A percentile compares a stretch with the other conserved stretches of the same genome.
Evolutionary conservation across 2,797 vertebrate species (phyloP).

Genomic region (Squalus acanthias): DNA sequence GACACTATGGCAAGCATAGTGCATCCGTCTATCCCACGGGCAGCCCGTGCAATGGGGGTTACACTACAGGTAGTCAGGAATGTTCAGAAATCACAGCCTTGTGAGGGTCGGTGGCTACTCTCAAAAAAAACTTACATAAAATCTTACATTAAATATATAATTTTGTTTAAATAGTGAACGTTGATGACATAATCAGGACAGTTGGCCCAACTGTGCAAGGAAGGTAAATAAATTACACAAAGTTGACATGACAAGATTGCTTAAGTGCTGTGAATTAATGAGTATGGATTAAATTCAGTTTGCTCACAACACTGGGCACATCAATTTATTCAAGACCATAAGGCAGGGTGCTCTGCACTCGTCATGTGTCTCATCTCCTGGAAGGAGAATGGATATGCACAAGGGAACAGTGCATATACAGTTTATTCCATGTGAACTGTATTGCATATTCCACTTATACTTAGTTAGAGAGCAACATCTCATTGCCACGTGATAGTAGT

Average conservation of each 20-base stretch:
- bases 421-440: background rate
- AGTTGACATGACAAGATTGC: background rate
- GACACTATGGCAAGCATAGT: no score
- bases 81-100: no score
- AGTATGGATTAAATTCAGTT: background rate
- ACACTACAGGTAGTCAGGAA: no score
- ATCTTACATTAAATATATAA: background rate
- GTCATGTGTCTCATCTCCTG: background rate
- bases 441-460: background rate
- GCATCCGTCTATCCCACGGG: no score
- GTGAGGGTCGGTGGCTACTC: no score
- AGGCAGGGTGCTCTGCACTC: background rate
- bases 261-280: background rate
- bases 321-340: background rate
- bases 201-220: background rate
- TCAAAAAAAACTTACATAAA: background rate
- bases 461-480: background rate
- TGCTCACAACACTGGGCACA: background rate
- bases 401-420: background rate
- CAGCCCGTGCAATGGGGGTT: no score
- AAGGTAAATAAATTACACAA: background rate
- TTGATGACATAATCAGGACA: background rate
- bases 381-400: background rate
- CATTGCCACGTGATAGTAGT: background rate
- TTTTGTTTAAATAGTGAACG: background rate